Evolutionary conservation across 2,113 vertebrate species (phyloP).

Genomic region (Tupaia chinensis): DNA sequence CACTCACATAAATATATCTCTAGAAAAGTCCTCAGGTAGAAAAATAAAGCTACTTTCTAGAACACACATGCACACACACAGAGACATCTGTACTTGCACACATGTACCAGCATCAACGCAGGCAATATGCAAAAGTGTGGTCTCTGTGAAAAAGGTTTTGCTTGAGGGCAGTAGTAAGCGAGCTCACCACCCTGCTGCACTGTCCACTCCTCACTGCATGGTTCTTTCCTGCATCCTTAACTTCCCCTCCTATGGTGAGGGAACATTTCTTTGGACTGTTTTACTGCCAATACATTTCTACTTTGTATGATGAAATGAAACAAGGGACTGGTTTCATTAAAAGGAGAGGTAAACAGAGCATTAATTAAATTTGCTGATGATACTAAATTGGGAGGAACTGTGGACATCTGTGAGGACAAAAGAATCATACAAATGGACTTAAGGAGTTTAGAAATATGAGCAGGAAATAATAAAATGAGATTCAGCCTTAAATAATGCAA

Average conservation of each 20-base stretch:
- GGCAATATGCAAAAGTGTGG: conserved; percentile 33
- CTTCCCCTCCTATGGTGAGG: conserved; percentile 72
- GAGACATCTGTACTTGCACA: not conserved
- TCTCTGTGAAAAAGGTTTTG: conserved; percentile 63
- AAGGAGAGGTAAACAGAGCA: conserved; percentile 78
- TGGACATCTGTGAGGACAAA: conserved; percentile 82
- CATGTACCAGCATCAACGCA: not conserved
- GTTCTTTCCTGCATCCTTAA: conserved; percentile 67
- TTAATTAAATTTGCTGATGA: conserved; percentile 83
- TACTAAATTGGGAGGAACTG: conserved; percentile 80
- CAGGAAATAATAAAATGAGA: conserved; percentile 83
- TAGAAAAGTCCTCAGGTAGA: conserved; percentile 11
- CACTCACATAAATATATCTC: conserved; percentile 1
- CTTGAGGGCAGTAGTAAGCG: conserved; percentile 62
- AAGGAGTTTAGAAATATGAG: conserved; percentile 78
- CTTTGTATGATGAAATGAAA: conserved; percentile 82
- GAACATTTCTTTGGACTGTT: conserved; percentile 75
- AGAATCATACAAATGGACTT: conserved; percentile 77
- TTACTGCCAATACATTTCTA: conserved; percentile 81
- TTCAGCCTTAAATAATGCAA: conserved; percentile 82
- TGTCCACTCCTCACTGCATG: conserved; percentile 52
- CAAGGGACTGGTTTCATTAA: conserved; percentile 83
- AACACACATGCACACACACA: not conserved
- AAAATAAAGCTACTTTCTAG: not conserved
- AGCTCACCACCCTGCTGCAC: not conserved